Evolutionary conservation across 2,888 invertebrate species (phyloP), one percentile per base, ranked within the genome.

Genomic region (Polymixis lichenea): DNA sequence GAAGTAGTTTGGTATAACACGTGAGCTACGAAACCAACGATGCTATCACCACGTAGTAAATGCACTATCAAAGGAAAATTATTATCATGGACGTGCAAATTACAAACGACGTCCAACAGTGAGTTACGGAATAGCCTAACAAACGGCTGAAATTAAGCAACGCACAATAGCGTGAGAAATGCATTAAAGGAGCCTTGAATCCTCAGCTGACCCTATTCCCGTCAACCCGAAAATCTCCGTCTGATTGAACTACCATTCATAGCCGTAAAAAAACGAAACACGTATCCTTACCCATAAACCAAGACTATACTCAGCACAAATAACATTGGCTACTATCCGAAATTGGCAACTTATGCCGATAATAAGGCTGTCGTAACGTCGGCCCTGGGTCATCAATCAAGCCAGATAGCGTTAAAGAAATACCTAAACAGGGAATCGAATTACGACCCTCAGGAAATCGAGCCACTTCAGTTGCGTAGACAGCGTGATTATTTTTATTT

Each of bases 321-420:
- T 62, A 69, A 62, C 71, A 77, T 72, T 68, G 68, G 68, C 58
- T 61, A 65, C 70, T 71, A 65, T 65, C 56, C 60, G 17, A 70
- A 76, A 86, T 79, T 78, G 74, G 62, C 32, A 76, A 85, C 77
- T 78, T 75, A 77, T 77, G 80, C 61, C 75, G 46, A 65, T 83
- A 87, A 73, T 78, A 80, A 72, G 82, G 53, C 76, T 83, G 68
- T 70, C 75, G 67, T 58, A 69, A 72, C 43, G 28, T 38, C 65
- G n/a, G 71, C 53, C 60, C 46, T 17, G 13, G 62, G 58, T 74
- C 88, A 86, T 87, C 87, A 88, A 88, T 87, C 88, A 86, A 61
- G n/a, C 68, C 17, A 71, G 81, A 84, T 78, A 80, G 51, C 66
- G 25, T 28, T 19, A 38, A 62, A 80, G 77, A 81, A 81, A 86